Evolutionary conservation across 2,797 vertebrate species (phyloP), one percentile per base, ranked within the genome.

Genomic region (Lithobates pipiens): DNA sequence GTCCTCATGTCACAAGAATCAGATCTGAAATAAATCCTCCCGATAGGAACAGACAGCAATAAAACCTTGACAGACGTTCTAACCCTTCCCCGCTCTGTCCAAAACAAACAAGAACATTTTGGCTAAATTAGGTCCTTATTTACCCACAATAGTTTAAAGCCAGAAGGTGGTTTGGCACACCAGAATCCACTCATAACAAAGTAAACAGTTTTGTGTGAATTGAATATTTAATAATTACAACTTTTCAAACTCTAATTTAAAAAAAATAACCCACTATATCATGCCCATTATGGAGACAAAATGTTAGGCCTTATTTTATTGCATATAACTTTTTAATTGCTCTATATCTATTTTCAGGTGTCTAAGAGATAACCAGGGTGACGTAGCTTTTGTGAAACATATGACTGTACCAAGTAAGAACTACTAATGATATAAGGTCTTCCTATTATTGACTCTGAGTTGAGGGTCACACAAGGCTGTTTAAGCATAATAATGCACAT

Each of bases 351-450:
- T 67, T 67, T 67, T 71, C 85, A 99, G 98, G 21, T 99, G 97
- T 89, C 93, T 99, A 88, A 93, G 71, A 10, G 95, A 96, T 0
- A 93, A 54, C 3, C 86, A 0, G 68, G 98, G 97, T 74, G 93
- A 99, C 0, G 97, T 99, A 71, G 96, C 96, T 81, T 99, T 99
- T 91, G 91, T 98, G 80, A 96, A 98, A 63, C 95, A 98, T 15
- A 87, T 91, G 63, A 96, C 95, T 29, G 93, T 97, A 83, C 89
- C 95, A 82, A 94, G 98, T 99, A 89, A 90, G 1, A 16, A 2
- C 44, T 46, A 46, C 44, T 46, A 11, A 46, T 13, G 44, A 2
- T 54, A 54, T 54, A 54, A 54, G 15, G 13, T 54, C 1, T 54
- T 46, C 5, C 50, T 54, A 16, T 54, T 54, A 18, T 15, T 54